Evolutionary conservation across 64 coral and sea anemone species (phyloP).

Genomic region (Montipora foliosa): DNA sequence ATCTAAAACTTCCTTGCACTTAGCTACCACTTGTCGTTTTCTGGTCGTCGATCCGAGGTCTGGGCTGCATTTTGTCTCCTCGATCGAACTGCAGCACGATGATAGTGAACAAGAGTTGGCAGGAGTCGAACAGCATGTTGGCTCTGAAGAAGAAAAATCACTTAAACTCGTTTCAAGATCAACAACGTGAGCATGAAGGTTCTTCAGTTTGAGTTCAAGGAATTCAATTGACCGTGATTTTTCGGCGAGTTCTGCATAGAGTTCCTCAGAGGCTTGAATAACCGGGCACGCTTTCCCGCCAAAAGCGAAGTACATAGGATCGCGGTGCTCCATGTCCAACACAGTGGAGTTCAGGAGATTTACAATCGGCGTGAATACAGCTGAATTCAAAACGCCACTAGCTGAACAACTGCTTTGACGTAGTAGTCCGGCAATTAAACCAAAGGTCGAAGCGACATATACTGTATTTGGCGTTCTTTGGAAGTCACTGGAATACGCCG

Average conservation of each 20-base stretch:
- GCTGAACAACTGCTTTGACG: conserved; percentile 12
- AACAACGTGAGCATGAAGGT: background rate
- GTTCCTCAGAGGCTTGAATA: background rate
- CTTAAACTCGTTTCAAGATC: too few relatives aligned
- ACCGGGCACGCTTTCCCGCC: background rate
- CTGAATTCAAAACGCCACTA: background rate
- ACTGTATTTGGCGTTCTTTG: background rate
- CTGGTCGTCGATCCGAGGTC: background rate
- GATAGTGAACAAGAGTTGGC: background rate
- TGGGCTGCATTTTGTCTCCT: background rate
- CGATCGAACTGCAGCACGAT: conserved; percentile 4
- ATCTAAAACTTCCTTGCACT: background rate
- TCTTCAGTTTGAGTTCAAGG: background rate
- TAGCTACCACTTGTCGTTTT: background rate
- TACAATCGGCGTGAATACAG: conserved; percentile 10
- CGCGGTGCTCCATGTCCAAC: background rate
- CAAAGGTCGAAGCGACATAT: conserved; percentile 21
- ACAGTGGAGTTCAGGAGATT: background rate
- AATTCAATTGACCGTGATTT: conserved; percentile 4
- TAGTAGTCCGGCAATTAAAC: conserved; percentile 21
- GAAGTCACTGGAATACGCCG: background rate
- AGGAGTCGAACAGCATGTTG: conserved; percentile 3
- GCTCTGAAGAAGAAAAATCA: background rate
- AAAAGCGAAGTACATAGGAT: background rate
- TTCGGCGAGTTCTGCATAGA: background rate